Conservation (phyloP, 2,113 vertebrate species). For the Vulpes lagopus region DNA sequence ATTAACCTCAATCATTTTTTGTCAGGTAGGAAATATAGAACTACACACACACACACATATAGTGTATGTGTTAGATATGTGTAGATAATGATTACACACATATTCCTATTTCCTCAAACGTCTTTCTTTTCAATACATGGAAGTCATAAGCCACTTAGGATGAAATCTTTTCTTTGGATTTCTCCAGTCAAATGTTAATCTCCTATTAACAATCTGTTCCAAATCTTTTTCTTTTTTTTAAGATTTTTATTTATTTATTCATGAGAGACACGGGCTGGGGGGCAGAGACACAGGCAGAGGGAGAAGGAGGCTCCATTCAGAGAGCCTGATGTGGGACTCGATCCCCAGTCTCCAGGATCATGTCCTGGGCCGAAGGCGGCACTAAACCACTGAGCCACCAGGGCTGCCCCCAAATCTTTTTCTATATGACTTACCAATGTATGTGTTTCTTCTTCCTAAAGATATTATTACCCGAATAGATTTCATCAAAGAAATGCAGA, state of each 20-base stretch:
- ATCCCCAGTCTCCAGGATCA: too few relatives aligned
- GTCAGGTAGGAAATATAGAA: not conserved
- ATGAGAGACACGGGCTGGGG: too few relatives aligned
- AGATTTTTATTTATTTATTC: too few relatives aligned
- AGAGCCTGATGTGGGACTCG: too few relatives aligned
- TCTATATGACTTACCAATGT: not conserved
- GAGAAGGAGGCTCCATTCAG: too few relatives aligned
- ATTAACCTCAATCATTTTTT: not conserved
- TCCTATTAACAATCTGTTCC: not conserved
- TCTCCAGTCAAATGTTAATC: not conserved
- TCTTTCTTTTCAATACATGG: not conserved
- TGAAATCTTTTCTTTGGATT: not conserved
- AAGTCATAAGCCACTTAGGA: not conserved
- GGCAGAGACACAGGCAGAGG: too few relatives aligned
- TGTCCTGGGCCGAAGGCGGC: too few relatives aligned
- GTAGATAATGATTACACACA: not conserved
- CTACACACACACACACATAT: not conserved
- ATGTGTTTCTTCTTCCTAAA: not conserved
- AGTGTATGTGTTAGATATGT: not conserved
- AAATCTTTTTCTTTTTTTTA: conserved; percentile 32
- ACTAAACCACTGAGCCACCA: too few relatives aligned
- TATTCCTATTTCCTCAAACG: not conserved
- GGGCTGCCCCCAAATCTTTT: not conserved
- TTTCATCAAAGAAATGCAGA: conserved; percentile 18
- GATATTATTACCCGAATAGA: not conserved